These are phyloP conservation scores for Ctenomys sociabilis DNA, from an alignment of 2,113 vertebrate genomes.

Conservation along the genomic window DNA sequence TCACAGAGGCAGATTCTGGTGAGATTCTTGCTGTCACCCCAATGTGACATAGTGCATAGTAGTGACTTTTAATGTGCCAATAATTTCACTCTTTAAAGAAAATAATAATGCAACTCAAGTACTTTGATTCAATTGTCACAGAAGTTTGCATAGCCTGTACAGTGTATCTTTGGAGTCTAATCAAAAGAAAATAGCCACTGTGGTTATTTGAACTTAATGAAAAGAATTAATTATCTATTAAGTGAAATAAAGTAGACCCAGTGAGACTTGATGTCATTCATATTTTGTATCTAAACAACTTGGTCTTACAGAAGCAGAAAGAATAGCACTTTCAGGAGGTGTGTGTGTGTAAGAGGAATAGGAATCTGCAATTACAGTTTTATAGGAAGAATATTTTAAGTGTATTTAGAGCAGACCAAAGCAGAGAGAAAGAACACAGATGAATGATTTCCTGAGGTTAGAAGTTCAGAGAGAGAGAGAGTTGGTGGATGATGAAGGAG, in stretches of 20 bases:
- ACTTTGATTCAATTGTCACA: not conserved
- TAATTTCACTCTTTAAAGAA: not conserved
- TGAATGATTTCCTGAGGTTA: not conserved
- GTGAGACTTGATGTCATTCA: not conserved
- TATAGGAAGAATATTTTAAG: not conserved
- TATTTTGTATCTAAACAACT: not conserved
- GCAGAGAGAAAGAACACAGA: not conserved
- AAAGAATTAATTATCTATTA: not conserved
- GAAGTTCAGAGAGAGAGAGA: not conserved
- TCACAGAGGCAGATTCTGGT: not conserved
- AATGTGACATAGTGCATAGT: not conserved
- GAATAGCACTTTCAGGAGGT: not conserved
- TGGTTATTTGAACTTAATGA: constrained; percentile 14
- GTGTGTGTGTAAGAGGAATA: not conserved
- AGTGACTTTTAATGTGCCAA: not conserved
- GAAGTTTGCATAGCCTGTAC: not conserved
- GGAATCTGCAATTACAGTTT: not conserved
- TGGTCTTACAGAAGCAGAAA: not conserved
- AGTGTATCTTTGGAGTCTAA: not conserved
- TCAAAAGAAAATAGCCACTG: not conserved
- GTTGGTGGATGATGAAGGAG: not conserved
- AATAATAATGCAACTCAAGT: not conserved
- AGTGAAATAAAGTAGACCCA: not conserved
- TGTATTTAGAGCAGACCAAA: not conserved
- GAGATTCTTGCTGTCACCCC: not conserved